Base-by-base conservation (phyloP, 2,888 invertebrate genomes). In the Lasioglossum calceatum region DNA sequence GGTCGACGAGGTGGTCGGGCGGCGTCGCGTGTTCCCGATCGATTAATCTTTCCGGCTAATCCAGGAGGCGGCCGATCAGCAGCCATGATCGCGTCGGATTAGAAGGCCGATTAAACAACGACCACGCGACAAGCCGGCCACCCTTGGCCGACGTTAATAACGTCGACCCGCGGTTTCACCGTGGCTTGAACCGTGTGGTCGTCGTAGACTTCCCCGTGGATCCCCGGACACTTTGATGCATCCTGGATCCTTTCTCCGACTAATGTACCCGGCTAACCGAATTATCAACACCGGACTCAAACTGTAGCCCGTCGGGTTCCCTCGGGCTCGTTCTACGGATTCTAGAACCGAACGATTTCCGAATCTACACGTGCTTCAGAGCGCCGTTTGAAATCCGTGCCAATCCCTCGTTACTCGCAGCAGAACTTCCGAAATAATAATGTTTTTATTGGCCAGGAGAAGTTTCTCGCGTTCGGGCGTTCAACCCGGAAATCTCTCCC, bases 11-110 rank as follows among this genome's bases (percentile, higher is more conserved):
- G 27, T 10, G 44, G 64, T 32, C 8, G 27, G 42, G 14, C 32
- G 14, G 75, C 76, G 72, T 89, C 85, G 89, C 87, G 89, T 89
- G 89, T 72, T 72, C n/a, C 72, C 82, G 79, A 89, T 87, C 89
- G 89, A 89, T 89, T 89, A 89, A 89, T 89, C 89, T 87, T 76
- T 8, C 74, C 74, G 72, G 84, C 72, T 89, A 89, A 89, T 89
- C 89, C 89, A 47, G 54, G 75, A 74, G 87, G 84, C 82, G 82
- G 77, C 81, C 76, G 85, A 85, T 84, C 85, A 78, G 78, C 82
- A 79, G 81, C 83, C 80, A 77, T 82, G 89, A 87, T 89, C 85
- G 82, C 82, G 73, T 72, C 73, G 89, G 89, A 89, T 89, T 89
- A 89, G 82, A 79, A 76, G 81, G 71, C 54, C 89, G 85, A 89